Evolutionary conservation across 2,113 vertebrate species (phyloP).

Genomic region (Bombycilla garrulus): DNA sequence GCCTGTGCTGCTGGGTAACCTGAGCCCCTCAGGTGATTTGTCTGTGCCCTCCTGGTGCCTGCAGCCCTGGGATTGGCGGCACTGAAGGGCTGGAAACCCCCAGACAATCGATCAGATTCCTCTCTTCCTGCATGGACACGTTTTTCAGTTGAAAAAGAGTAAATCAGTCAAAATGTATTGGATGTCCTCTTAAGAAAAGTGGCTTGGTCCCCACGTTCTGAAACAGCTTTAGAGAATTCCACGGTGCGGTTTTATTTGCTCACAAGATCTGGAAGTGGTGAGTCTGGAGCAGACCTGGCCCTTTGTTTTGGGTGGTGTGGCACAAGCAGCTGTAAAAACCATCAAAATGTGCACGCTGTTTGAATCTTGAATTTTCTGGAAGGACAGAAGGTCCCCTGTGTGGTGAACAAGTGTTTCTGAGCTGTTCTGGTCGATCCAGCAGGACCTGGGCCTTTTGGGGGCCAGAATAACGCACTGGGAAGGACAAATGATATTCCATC

Average conservation of each 20-base stretch:
- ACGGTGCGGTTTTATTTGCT: not conserved
- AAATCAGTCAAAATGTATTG: not conserved
- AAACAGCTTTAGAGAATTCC: not conserved
- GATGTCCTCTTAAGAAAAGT: not conserved
- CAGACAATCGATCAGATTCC: rapidly evolving
- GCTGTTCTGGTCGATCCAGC: not conserved
- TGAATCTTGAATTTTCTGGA: not conserved
- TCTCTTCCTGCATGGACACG: not conserved
- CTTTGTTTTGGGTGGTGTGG: rapidly evolving
- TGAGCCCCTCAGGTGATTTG: not conserved
- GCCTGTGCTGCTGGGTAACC: not conserved
- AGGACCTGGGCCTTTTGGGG: not conserved
- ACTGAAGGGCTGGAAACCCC: not conserved
- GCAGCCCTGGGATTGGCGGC: not conserved
- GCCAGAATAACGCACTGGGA: not conserved
- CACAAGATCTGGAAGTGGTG: rapidly evolving
- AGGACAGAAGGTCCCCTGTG: not conserved
- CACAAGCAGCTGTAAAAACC: not conserved
- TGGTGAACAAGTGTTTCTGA: not conserved
- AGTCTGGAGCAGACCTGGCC: not conserved
- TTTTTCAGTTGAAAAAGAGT: not conserved
- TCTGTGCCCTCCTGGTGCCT: not conserved
- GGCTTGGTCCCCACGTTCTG: not conserved
- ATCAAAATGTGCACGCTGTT: not conserved
- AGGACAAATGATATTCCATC: not conserved